A percentile compares a stretch with the other conserved stretches of the same genome.
Evolutionary conservation across 2,113 vertebrate genomes (phyloP).

Genomic region (Malaclemys terrapin): DNA sequence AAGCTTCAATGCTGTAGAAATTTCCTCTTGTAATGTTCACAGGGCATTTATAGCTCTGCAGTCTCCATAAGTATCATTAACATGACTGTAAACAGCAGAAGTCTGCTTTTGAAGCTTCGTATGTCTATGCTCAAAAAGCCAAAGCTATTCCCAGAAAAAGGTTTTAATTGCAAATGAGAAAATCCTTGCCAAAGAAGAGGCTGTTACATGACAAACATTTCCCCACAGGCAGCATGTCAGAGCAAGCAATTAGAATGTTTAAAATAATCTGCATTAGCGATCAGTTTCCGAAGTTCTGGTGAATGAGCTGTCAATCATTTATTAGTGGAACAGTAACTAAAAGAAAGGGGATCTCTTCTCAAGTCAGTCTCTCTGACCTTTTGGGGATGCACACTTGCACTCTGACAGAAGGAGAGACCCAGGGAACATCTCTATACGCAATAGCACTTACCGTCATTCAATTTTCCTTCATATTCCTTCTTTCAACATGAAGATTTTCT

Average conservation of each 20-base stretch:
- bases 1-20: not conserved
- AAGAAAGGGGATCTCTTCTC: not conserved
- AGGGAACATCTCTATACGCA: fast-evolving
- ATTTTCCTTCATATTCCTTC: not conserved
- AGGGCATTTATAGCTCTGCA: not conserved
- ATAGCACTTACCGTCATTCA: fast-evolving
- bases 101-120: not conserved
- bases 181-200: not conserved
- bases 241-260: not conserved
- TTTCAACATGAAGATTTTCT: not conserved
- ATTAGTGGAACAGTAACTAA: not conserved
- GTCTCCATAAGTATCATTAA: fast-evolving
- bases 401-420: not conserved
- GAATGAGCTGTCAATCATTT: not conserved
- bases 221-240: fast-evolving
- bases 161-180: not conserved
- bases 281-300: too few species aligned
- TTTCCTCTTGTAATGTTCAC: fast-evolving
- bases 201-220: fast-evolving
- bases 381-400: fast-evolving
- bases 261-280: not conserved
- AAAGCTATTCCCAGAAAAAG: fast-evolving
- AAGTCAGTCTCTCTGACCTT: not conserved
- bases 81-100: fast-evolving
- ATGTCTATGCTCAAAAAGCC: fast-evolving